Evolutionary conservation across 1,140 invertebrate species (phyloP), one percentile per base, ranked within the genome.

Genomic region (Aporrectodea caliginosa): DNA sequence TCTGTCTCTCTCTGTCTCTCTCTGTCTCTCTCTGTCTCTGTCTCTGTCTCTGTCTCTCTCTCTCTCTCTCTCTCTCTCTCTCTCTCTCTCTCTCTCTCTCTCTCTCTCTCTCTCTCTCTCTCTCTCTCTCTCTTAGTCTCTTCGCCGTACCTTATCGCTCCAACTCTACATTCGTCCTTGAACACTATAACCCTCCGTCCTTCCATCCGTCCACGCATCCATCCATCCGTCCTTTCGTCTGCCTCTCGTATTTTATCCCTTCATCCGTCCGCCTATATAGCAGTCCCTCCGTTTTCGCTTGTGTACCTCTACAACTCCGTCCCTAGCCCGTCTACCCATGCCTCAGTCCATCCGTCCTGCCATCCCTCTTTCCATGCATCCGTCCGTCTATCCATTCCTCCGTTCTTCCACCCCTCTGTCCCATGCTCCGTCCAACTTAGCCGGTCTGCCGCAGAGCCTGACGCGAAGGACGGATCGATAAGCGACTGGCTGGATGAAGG

Each of bases 61-160:
- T 58, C 43, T 58, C 43, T 58, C 43, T 58, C 6, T 58, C 43
- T 58, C 43, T 58, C 43, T 58, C 43, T 58, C 43, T 58, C 43
- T 58, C 6, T 58, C 43, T 58, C 6, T 58, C 43, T 58, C 6
- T 58, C 43, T 58, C 6, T 58, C 43, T 58, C 6, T 58, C 43
- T 58, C 43, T 58, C 43, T 58, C 43, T 58, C 43, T 58, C 43
- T 58, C 43, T 58, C 43, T 58, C 43, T 58, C 43, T 58, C 43
- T 58, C 6, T 58, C 43, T 22, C 43, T 58, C 43, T 58, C 22
- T 58, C 43, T 22, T 12, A 58, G 6, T 58, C 6, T 58, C 43
- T 58, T 58, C 43, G n/a, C n/a, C n/a, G n/a, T n/a, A n/a, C n/a
- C n/a, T n/a, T n/a, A n/a, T n/a, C n/a, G n/a, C n/a, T n/a, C n/a